Evolutionary conservation across 2,797 vertebrate species (phyloP).

Genomic region (Petrocephalus sullivani): DNA sequence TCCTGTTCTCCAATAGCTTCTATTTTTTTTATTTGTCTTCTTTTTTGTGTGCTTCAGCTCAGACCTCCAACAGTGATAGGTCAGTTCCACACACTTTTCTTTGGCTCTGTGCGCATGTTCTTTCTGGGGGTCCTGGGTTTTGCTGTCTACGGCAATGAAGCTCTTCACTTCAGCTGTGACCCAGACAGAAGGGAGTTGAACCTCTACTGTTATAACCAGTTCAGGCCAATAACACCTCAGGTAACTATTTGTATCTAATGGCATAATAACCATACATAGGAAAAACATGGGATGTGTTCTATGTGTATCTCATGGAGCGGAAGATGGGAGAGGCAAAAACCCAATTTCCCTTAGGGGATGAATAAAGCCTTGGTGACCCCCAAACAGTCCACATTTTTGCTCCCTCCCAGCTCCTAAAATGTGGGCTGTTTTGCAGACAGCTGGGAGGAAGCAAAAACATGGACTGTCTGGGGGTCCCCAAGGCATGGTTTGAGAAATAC

Average conservation of each 20-base stretch:
- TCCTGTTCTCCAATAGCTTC: background rate
- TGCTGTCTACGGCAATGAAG: constrained; percentile 80
- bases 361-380: too few species aligned
- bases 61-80: constrained; percentile 79
- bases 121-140: constrained; percentile 81
- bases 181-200: constrained; percentile 78
- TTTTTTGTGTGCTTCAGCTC: constrained; percentile 60
- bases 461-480: background rate
- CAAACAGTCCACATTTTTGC: too few species aligned
- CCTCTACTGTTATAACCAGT: constrained; percentile 84
- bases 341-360: too few species aligned
- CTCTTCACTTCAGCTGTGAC: constrained; percentile 83
- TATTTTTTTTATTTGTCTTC: constrained; percentile 22
- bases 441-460: background rate
- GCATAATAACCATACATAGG: background rate
- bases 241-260: constrained; percentile 44
- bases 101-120: constrained; percentile 78
- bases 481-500: background rate
- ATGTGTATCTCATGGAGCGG: too few species aligned
- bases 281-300: too few species aligned
- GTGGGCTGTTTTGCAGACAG: background rate
- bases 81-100: constrained; percentile 87
- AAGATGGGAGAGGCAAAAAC: too few species aligned
- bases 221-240: constrained; percentile 81
- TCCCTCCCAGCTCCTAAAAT: background rate